Evolutionary conservation across 2,888 invertebrate genomes (phyloP), one percentile per base, ranked within the genome.

Genomic region (Zele albiditarsus): DNA sequence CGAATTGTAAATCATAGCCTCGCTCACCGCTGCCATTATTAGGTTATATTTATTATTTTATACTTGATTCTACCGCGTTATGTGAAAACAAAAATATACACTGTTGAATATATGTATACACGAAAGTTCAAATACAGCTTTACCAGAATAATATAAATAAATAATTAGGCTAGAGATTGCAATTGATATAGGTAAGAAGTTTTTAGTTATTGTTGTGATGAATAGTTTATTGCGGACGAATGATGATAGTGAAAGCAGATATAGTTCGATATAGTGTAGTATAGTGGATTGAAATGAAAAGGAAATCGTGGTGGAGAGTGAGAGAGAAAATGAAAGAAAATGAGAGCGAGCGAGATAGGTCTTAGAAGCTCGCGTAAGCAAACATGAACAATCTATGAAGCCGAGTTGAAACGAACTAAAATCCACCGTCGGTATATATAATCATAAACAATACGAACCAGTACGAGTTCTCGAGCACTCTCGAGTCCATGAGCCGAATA

Each of bases 1-100:
- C 71, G 79, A 53, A 71, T 80, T 80, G 77, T 80, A 82, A 58
- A 83, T 76, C 12, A 69, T 80, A 60, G 82, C 76, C 76, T 83
- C 82, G 70, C 84, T 84, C 38, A 80, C 81, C 27, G 82, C 78
- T 68, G 85, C 84, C 85, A 85, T 85, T 72, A 14, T 63, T 38
- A 2, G 38, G 38, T n/a, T 63, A 31, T 23, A 20, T 12, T 65
- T 73, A 68, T 75, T 28, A 33, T 20, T 62, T 31, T 23, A 38
- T 46, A 3, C 20, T 31, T n/a, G 8, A 33, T 38, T 25, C 58
- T 69, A 33, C 27, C 58, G 69, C 42, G 58, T 38, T 38, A 68
- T n/a, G 31, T 69, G 23, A 69, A 69, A 69, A 38, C 10, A 10
- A 57, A 46, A 42, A 71, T 25, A 42, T 38, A 42, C 67, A 38